Evolutionary conservation across 2,888 invertebrate genomes (phyloP), one percentile per base, ranked within the genome.

Genomic region (Amphimallon solstitiale): DNA sequence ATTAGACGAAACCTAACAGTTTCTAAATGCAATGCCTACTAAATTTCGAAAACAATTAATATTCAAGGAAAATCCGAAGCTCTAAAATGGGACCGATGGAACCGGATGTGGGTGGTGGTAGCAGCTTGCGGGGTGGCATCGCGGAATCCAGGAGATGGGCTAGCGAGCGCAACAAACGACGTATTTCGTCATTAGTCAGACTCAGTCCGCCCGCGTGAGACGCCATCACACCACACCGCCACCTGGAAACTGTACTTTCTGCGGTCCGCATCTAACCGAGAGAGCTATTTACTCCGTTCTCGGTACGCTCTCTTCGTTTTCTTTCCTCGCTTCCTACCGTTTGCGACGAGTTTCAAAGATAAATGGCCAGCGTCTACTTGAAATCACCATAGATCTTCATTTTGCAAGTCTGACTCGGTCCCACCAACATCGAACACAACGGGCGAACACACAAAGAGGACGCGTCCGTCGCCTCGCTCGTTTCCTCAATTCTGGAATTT

Each of bases 381-480:
- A 76, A 77, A 75, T 75, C 75, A 70, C 74, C 77, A 78, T 79
- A 78, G 77, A 78, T 79, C 79, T 79, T 79, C 77, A 79, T 79
- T 79, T 73, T 71, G 70, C 66, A 65, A 69, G 71, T 72, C 29
- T 73, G 74, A 73, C 73, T 73, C 37, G 29, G 61, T 19, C 23
- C 14, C 48, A 9, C 7, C 29, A 5, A 23, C 23, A 2, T 5
- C 5, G 29, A n/a, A n/a, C n/a, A n/a, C 5, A 29, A 29, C 29
- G 9, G 29, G 5, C n/a, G n/a, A 29, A 5, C 6, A 29, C 6
- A 29, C n/a, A n/a, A n/a, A n/a, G n/a, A n/a, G n/a, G n/a, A n/a
- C n/a, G n/a, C n/a, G n/a, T n/a, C n/a, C n/a, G n/a, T n/a, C n/a
- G n/a, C n/a, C n/a, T n/a, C n/a, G n/a, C n/a, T n/a, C n/a, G n/a